Percentiles rank a stretch among this genome's conserved stretches.
phyloP scores from a whole-genome alignment of 2,888 invertebrate genomes.

The Eumacrocentrus americanus region DNA sequence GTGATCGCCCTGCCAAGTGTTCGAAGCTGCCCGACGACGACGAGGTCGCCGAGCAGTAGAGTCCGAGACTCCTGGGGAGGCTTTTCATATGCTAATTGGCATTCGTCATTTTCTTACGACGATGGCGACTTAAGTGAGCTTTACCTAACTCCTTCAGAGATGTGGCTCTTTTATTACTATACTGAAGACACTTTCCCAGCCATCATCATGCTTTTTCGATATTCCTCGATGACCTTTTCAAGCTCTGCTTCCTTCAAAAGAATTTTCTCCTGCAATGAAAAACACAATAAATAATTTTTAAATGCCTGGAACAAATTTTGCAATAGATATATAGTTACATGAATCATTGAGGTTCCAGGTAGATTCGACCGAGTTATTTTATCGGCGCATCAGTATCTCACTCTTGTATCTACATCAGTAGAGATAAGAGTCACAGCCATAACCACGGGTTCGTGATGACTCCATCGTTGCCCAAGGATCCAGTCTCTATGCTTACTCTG shows the following conservation, averaged over 20 bases:
- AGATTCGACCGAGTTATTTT: conserved; percentile 7
- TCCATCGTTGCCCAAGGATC: too few species aligned
- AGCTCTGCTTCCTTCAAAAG: not conserved
- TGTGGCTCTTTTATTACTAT: conserved; percentile 1
- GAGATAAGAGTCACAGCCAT: conserved; percentile 4
- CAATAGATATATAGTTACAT: too few species aligned
- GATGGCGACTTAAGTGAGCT: conserved; percentile 58
- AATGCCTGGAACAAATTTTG: too few species aligned
- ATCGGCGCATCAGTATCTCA: conserved; percentile 11
- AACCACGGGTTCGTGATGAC: not conserved
- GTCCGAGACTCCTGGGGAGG: conserved; percentile 45
- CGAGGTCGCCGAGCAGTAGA: conserved; percentile 32
- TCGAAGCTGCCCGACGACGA: conserved; percentile 38
- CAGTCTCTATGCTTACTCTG: too few species aligned
- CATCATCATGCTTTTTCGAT: too few species aligned
- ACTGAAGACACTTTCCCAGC: too few species aligned
- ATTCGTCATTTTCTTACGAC: conserved; percentile 62
- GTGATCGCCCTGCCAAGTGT: conserved; percentile 60
- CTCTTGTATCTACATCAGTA: conserved; percentile 6
- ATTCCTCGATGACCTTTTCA: too few species aligned
- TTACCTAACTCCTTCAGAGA: conserved; percentile 50
- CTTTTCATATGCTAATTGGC: conserved; percentile 63
- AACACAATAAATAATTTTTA: too few species aligned
- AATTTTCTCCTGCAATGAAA: not conserved
- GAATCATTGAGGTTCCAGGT: not conserved